Evolutionary conservation across 2,888 invertebrate species (phyloP).

Genomic region (Nemotelus pantherinus): DNA sequence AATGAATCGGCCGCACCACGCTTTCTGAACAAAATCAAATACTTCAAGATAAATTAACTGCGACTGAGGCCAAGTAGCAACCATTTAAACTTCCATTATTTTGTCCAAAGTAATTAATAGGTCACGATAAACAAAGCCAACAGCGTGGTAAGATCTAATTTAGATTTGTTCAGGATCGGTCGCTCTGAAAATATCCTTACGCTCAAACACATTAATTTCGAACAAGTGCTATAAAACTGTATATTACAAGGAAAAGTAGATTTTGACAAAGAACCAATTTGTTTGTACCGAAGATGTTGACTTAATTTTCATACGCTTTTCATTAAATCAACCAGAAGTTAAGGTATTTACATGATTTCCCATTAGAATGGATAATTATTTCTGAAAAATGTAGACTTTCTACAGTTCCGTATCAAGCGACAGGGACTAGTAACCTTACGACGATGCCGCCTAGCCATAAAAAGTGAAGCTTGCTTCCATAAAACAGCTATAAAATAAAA

Average conservation of each 20-base stretch:
- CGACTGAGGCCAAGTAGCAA: background rate
- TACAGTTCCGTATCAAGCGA: no score
- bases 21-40: background rate
- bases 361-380: background rate
- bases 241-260: no score
- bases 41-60: background rate
- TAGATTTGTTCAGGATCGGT: no score
- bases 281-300: background rate
- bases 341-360: background rate
- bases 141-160: background rate
- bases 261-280: no score
- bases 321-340: background rate
- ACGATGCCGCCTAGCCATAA: no score
- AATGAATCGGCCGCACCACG: background rate
- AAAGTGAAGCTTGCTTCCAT: no score
- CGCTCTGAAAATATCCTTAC: no score
- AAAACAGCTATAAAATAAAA: no score
- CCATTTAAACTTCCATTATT: background rate
- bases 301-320: background rate
- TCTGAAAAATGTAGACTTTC: background rate
- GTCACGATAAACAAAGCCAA: background rate
- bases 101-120: slow-evolving; percentile 10
- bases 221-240: no score
- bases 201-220: no score
- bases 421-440: no score